phyloP scores from a whole-genome alignment of 1,140 invertebrate species.

The Calliopsis andreniformis region DNA sequence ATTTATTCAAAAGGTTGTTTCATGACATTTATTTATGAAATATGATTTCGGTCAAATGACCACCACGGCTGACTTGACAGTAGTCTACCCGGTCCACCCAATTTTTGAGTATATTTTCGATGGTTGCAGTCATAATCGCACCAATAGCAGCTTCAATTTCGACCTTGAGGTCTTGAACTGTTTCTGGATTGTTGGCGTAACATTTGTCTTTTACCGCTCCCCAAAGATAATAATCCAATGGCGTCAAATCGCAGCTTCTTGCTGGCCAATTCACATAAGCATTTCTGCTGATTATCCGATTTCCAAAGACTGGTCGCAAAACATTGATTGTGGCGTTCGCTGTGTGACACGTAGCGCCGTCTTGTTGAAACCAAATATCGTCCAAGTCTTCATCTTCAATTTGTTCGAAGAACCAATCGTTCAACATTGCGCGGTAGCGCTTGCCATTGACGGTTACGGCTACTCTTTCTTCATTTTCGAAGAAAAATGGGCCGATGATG shows the following conservation, averaged over 20 bases:
- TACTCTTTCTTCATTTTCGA: conserved; percentile 48
- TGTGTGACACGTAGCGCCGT: neutral
- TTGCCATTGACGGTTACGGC: conserved; percentile 56
- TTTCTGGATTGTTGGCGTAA: conserved; percentile 33
- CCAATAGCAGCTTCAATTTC: too few relatives aligned
- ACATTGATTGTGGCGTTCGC: neutral
- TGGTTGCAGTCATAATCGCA: too few relatives aligned
- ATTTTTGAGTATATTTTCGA: too few relatives aligned
- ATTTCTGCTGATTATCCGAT: too few relatives aligned
- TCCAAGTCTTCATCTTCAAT: neutral
- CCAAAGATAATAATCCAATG: conserved; percentile 56
- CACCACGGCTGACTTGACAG: too few relatives aligned
- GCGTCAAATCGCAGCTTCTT: conserved; percentile 58
- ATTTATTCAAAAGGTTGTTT: too few relatives aligned
- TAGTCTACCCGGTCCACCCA: too few relatives aligned
- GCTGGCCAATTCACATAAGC: neutral
- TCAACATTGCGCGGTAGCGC: conserved; percentile 55
- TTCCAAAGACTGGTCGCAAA: neutral
- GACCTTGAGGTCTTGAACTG: neutral
- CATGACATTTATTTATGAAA: too few relatives aligned
- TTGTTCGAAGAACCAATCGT: conserved; percentile 47
- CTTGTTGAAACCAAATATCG: neutral
- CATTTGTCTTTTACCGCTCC: conserved; percentile 52
- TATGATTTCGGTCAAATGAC: too few relatives aligned
- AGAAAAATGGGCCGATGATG: conserved; percentile 70